Conservation (phyloP, 2,113 vertebrate species). For the Callopanchax toddi region DNA sequence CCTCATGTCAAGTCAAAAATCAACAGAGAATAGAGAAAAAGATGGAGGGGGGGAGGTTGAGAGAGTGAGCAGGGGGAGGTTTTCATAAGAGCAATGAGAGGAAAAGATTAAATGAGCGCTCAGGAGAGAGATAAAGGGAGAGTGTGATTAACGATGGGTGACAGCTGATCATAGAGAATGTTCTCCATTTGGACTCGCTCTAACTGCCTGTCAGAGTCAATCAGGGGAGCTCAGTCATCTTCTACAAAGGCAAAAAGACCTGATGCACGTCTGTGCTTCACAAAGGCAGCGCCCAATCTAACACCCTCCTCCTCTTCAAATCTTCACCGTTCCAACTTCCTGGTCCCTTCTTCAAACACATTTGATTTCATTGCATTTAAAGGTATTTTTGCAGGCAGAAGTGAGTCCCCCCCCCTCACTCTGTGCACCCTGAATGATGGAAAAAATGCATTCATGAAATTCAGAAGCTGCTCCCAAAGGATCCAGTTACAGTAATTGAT, state of each 20-base stretch:
- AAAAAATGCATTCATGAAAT: slow-evolving; percentile 77
- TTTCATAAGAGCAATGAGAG: slow-evolving; percentile 52
- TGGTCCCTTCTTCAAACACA: slow-evolving; percentile 4
- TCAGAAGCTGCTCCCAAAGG: slow-evolving; percentile 73
- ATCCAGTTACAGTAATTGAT: slow-evolving; percentile 79
- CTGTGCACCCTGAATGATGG: slow-evolving; percentile 54
- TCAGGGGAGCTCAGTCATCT: slow-evolving; percentile 76
- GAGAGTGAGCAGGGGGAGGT: slow-evolving; percentile 27
- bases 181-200: slow-evolving; percentile 69
- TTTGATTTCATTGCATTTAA: not conserved
- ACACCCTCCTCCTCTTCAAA: slow-evolving; percentile 46
- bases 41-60: slow-evolving; percentile 1
- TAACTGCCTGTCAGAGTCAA: slow-evolving; percentile 75
- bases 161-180: slow-evolving; percentile 79
- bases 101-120: slow-evolving; percentile 59
- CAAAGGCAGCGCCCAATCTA: slow-evolving; percentile 60
- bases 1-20: slow-evolving; percentile 52
- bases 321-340: slow-evolving; percentile 32
- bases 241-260: slow-evolving; percentile 73
- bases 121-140: slow-evolving; percentile 68
- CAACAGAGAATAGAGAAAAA: slow-evolving; percentile 29
- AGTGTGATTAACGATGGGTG: slow-evolving; percentile 74
- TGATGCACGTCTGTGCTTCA: slow-evolving; percentile 61
- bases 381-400: slow-evolving; percentile 16
- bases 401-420: slow-evolving; percentile 36